Evolutionary conservation across 2,888 invertebrate genomes (phyloP).

Genomic region (Smittia sp.): DNA sequence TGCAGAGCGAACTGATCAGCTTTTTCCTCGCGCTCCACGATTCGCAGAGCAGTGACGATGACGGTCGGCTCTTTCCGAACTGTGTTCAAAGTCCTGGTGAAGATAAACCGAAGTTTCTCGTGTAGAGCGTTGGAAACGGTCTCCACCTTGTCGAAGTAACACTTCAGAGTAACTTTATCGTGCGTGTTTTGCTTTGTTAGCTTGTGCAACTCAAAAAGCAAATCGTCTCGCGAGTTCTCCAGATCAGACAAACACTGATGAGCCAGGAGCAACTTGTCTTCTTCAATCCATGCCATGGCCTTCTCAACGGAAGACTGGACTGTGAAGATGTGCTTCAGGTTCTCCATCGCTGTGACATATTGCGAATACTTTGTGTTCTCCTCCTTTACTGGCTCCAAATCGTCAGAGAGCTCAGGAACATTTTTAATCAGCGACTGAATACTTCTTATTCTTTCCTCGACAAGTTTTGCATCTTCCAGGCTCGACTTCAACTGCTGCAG

Average conservation of each 20-base stretch:
- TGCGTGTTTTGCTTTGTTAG: constrained; percentile 86
- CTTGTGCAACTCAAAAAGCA: constrained; percentile 90
- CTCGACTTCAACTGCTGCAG: constrained; percentile 85
- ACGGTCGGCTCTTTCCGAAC: constrained; percentile 92
- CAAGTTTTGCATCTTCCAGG: constrained; percentile 77
- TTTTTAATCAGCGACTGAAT: constrained; percentile 71
- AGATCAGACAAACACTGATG: constrained; percentile 93
- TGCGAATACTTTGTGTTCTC: constrained; percentile 95
- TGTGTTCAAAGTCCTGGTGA: constrained; percentile 87
- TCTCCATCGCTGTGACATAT: constrained; percentile 96
- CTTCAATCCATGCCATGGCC: constrained; percentile 89
- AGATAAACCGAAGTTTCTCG: constrained; percentile 85
- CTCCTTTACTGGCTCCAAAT: constrained; percentile 79
- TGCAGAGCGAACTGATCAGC: constrained; percentile 83
- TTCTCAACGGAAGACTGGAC: constrained; percentile 95
- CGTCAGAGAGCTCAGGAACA: constrained; percentile 76
- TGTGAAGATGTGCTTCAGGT: constrained; percentile 95
- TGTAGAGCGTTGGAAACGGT: constrained; percentile 82
- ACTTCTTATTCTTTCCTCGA: constrained; percentile 67
- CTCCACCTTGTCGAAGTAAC: constrained; percentile 95
- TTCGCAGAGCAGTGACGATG: constrained; percentile 92
- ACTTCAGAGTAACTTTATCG: constrained; percentile 88
- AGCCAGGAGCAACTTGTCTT: constrained; percentile 90
- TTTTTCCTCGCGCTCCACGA: constrained; percentile 96
- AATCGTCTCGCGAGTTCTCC: constrained; percentile 94